Conservation (phyloP, 2,888 invertebrate species). For the Liposcelis brunnea region DNA sequence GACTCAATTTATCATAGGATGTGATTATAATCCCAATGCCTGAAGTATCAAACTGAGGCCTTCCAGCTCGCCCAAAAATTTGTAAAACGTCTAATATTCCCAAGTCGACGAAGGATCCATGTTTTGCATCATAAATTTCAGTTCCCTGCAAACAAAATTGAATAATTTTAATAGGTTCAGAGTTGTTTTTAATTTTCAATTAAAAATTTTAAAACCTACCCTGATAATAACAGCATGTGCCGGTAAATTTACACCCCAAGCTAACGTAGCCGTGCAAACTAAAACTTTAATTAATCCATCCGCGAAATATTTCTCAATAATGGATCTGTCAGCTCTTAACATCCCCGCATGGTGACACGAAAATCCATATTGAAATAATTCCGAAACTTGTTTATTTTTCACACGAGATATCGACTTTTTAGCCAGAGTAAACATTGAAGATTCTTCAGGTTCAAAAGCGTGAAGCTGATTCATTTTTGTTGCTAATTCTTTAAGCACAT, state of each 20-base stretch:
- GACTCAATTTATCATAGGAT: conserved; percentile 72
- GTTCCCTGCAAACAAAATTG: conserved; percentile 53
- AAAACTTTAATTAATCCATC: conserved; percentile 77
- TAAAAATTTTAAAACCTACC: conserved; percentile 30
- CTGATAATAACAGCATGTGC: conserved; percentile 94
- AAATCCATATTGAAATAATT: conserved; percentile 73
- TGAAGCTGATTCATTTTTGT: conserved; percentile 52
- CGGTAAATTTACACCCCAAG: conserved; percentile 99
- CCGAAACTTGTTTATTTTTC: conserved; percentile 63
- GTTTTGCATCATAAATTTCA: conserved; percentile 91
- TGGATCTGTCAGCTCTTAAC: conserved; percentile 67
- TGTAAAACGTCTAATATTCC: conserved; percentile 94
- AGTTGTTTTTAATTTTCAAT: neutral
- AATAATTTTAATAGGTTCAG: too few species aligned
- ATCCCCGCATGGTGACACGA: conserved; percentile 96
- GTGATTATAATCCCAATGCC: conserved; percentile 96
- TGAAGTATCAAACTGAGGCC: conserved; percentile 91
- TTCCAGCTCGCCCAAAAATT: conserved; percentile 96
- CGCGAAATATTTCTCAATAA: conserved; percentile 80
- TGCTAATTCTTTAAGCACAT: conserved; percentile 64
- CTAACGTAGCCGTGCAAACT: conserved; percentile 92
- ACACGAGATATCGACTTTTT: conserved; percentile 51
- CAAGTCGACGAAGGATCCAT: conserved; percentile 83
- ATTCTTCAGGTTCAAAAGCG: conserved; percentile 48
- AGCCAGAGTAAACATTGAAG: conserved; percentile 44